These are phyloP conservation scores for Agrypnus murinus DNA, from an alignment of 2,888 invertebrate genomes.

Conservation along the genomic window DNA sequence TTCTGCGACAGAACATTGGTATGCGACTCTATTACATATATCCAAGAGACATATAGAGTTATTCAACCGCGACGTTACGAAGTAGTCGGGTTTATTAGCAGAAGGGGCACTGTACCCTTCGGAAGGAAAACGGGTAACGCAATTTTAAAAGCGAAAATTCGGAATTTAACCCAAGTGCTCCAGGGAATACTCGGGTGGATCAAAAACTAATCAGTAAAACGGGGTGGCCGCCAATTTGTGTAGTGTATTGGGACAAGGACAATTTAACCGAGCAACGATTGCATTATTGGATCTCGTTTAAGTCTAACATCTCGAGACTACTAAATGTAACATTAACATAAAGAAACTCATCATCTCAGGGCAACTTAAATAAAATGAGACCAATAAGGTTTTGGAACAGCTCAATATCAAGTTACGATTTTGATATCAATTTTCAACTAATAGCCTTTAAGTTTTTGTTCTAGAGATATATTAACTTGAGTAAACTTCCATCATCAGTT, in stretches of 20 bases:
- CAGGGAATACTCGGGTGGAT: conserved; percentile 27
- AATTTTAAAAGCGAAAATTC: conserved; percentile 32
- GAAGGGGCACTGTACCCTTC: not conserved
- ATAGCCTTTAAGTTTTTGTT: not conserved
- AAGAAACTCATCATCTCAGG: not conserved
- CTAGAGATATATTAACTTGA: not conserved
- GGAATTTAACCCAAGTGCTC: conserved; percentile 10
- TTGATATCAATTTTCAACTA: not conserved
- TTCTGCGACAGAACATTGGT: not conserved
- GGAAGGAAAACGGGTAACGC: conserved; percentile 15
- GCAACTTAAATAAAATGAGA: not conserved
- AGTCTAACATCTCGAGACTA: conserved; percentile 22
- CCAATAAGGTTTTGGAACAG: not conserved
- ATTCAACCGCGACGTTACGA: conserved; percentile 1
- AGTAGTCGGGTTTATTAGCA: not conserved
- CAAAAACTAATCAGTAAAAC: conserved; percentile 31
- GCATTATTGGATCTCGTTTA: conserved; percentile 29
- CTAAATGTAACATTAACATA: conserved; percentile 14
- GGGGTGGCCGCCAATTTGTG: conserved; percentile 31
- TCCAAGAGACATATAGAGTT: not conserved
- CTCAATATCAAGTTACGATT: not conserved
- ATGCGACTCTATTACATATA: not conserved
- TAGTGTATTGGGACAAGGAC: conserved; percentile 33
- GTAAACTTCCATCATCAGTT: conserved; percentile 10
- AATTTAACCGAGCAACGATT: conserved; percentile 25